Percentiles rank a stretch among this genome's conserved stretches.
Evolutionary conservation across 2,113 vertebrate species (phyloP).

Genomic region (Turnix velox): DNA sequence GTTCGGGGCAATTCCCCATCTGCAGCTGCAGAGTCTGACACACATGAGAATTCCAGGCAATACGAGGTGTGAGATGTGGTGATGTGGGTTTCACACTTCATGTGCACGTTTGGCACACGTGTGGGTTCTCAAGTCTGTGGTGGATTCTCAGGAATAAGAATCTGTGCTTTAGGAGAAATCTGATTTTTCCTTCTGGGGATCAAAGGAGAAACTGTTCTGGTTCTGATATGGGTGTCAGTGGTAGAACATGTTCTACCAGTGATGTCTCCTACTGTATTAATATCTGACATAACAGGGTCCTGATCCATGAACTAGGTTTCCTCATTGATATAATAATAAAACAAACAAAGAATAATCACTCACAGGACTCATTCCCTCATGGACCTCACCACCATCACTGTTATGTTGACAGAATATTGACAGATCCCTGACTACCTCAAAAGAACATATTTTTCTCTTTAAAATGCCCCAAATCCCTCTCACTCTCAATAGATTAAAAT

Average conservation of each 20-base stretch:
- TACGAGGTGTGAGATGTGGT: not conserved
- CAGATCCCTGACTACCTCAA: not conserved
- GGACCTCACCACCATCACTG: not conserved
- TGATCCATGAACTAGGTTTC: not conserved
- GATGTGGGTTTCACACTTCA: not conserved
- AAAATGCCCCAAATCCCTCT: not conserved
- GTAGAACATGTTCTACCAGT: not conserved
- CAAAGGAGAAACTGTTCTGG: not conserved
- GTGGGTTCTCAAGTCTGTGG: not conserved
- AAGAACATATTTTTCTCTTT: not conserved
- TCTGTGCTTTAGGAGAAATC: not conserved
- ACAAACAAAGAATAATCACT: not conserved
- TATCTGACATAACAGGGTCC: not conserved
- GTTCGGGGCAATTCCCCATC: not conserved
- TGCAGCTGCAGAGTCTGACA: not conserved
- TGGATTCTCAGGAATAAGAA: not conserved
- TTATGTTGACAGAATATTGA: not conserved
- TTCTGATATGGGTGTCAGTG: not conserved
- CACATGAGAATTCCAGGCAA: not conserved
- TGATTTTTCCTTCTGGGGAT: not conserved
- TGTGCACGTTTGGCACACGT: fast-evolving
- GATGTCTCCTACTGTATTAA: not conserved
- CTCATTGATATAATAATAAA: not conserved
- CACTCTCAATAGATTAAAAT: not conserved
- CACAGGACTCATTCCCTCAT: not conserved